These are phyloP conservation scores for Aporophyla nigra DNA, from an alignment of 2,888 invertebrate species.

Conservation along the genomic window DNA sequence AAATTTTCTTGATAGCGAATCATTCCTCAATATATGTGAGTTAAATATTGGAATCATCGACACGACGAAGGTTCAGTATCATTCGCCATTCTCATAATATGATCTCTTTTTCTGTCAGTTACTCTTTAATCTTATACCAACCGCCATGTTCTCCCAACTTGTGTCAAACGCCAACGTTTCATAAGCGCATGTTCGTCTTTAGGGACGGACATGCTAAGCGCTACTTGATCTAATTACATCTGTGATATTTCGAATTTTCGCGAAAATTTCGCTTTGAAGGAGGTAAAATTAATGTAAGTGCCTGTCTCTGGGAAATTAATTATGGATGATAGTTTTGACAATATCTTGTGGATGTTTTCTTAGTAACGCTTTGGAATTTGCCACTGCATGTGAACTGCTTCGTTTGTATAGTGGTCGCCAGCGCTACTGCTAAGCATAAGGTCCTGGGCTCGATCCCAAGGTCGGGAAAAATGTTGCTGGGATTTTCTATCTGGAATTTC, in stretches of 20 bases:
- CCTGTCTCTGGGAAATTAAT: not conserved
- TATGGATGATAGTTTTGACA: not conserved
- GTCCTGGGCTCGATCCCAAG: too few species aligned
- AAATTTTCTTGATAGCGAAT: not conserved
- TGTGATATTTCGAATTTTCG: conserved; percentile 27
- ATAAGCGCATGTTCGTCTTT: conserved; percentile 22
- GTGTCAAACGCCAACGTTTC: conserved; percentile 18
- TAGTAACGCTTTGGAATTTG: not conserved
- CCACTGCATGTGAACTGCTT: too few species aligned
- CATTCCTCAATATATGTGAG: not conserved
- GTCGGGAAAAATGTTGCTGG: too few species aligned
- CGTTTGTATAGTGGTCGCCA: too few species aligned
- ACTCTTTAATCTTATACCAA: not conserved
- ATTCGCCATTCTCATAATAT: not conserved
- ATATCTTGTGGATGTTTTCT: not conserved
- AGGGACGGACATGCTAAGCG: conserved; percentile 23
- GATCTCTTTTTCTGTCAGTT: not conserved
- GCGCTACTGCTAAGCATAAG: too few species aligned
- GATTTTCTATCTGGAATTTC: too few species aligned
- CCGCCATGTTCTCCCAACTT: conserved; percentile 36
- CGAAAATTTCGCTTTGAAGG: conserved; percentile 28
- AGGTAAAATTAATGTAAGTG: not conserved
- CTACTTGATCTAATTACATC: conserved; percentile 64
- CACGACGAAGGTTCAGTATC: not conserved
- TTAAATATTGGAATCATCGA: not conserved